phyloP scores from a whole-genome alignment of 2,797 vertebrate genomes.

The Eulemur rubriventer region DNA sequence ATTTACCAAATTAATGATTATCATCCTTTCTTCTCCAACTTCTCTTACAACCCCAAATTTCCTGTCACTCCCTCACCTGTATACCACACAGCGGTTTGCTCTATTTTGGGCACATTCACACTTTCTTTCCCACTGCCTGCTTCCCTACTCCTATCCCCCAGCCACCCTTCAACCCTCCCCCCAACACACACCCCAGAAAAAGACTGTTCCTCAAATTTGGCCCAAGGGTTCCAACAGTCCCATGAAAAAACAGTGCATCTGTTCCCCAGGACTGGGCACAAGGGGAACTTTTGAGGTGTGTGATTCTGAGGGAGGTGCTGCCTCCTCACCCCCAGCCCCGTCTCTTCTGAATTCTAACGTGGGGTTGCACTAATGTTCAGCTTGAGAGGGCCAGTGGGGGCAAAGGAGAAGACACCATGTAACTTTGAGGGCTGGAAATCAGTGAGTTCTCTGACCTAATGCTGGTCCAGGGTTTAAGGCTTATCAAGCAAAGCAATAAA shows the following conservation, averaged over 20 bases:
- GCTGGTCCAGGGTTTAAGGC: not conserved
- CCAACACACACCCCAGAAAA: not conserved
- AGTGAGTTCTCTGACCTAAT: no score
- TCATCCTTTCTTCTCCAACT: not conserved
- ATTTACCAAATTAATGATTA: not conserved
- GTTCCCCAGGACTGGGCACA: not conserved
- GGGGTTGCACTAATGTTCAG: not conserved
- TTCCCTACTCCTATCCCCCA: not conserved
- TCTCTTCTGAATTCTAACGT: not conserved
- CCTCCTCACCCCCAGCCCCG: not conserved
- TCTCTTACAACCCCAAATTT: not conserved
- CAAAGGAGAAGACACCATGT: not conserved
- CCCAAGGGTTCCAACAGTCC: not conserved
- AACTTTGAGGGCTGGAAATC: no score
- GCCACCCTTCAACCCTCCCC: no score
- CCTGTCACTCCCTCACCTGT: not conserved
- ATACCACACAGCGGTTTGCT: not conserved
- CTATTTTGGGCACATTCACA: not conserved
- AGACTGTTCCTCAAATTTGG: not conserved
- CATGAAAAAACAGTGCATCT: not conserved
- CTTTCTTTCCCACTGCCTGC: not conserved
- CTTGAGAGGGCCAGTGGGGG: not conserved
- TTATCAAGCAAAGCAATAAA: not conserved
- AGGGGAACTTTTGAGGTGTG: not conserved
- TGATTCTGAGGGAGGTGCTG: not conserved